Conservation (phyloP, 2,888 invertebrate genomes). For the Acleris emargana region DNA sequence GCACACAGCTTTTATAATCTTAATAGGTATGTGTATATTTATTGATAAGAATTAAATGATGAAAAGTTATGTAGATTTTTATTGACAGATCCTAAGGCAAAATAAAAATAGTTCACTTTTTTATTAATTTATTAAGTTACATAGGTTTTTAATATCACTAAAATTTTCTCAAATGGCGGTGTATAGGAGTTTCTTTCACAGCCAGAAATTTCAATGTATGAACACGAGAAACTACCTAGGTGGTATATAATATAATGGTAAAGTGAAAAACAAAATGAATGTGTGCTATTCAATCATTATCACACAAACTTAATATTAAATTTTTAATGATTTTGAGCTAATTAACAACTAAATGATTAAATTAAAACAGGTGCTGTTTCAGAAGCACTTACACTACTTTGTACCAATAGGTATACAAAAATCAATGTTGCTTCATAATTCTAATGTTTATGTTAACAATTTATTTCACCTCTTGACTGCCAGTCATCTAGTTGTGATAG, state of each 20-base stretch:
- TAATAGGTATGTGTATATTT: constrained; percentile 19
- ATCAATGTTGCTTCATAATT: too few relatives aligned
- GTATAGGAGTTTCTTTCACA: not conserved
- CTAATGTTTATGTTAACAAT: too few relatives aligned
- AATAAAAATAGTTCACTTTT: constrained; percentile 20
- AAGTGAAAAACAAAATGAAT: not conserved
- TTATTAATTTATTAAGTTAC: constrained; percentile 26
- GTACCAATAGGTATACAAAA: too few relatives aligned
- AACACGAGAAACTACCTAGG: not conserved
- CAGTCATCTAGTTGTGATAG: too few relatives aligned
- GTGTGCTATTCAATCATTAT: not conserved
- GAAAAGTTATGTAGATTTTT: constrained; percentile 16
- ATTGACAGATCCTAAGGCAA: not conserved
- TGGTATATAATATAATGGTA: not conserved
- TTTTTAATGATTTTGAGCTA: constrained; percentile 4
- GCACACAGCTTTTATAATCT: not conserved
- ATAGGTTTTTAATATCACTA: constrained; percentile 15
- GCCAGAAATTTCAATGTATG: not conserved
- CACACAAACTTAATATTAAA: constrained; percentile 5
- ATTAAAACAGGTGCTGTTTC: too few relatives aligned
- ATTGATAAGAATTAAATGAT: constrained; percentile 22
- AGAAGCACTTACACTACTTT: too few relatives aligned
- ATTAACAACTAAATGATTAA: too few relatives aligned
- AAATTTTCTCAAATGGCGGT: not conserved
- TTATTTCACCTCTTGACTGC: too few relatives aligned